Evolutionary conservation across 1,140 invertebrate species (phyloP), one percentile per base, ranked within the genome.

Genomic region (Drosophila sturtevanti): DNA sequence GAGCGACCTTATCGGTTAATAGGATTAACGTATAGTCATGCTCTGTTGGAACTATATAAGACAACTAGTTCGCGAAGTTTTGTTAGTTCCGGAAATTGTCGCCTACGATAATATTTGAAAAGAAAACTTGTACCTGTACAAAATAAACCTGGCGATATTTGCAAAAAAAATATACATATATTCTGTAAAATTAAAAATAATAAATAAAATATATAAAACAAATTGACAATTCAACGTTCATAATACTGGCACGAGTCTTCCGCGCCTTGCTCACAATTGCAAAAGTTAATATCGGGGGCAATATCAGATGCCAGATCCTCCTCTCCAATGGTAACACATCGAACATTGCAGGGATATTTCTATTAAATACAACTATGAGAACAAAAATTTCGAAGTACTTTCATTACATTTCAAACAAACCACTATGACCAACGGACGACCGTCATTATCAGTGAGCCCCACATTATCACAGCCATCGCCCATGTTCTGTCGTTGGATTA

Each of bases 381-480:
- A 10, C 0, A 58, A 52, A n/a, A 18, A 21, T 10, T 12, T 16
- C 11, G 14, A 7, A 7, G 4, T 5, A 21, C 34, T 18, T 11
- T 6, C 12, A 3, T 22, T 14, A n/a, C 1, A 38, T 58, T 59
- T 21, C 6, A 34, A 38, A 63, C 73, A n/a, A 14, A 79, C 77
- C 65, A 90, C 89, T 22, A 90, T 64, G n/a, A 90, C 77, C 35
- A 90, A 34, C 0, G 87, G 89, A 44, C 67, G 66, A 1, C 87
- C 87, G 10, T 84, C 75, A 0, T 90, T 82, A 52, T 90, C 87
- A 9, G 58, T 82, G 4, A 79, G 67, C 0, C 76, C 81, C 18
- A 37, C 66, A 56, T 75, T 74, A n/a, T 76, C 64, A n/a, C 38
- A 68, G n/a, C 58, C 65, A 56, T 89, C 74, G 7, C 72, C 76